A percentile compares a stretch with the other conserved stretches of the same genome.
Evolutionary conservation across 2,888 invertebrate species (phyloP).

Genomic region (Pycnomerus fuliginosus): DNA sequence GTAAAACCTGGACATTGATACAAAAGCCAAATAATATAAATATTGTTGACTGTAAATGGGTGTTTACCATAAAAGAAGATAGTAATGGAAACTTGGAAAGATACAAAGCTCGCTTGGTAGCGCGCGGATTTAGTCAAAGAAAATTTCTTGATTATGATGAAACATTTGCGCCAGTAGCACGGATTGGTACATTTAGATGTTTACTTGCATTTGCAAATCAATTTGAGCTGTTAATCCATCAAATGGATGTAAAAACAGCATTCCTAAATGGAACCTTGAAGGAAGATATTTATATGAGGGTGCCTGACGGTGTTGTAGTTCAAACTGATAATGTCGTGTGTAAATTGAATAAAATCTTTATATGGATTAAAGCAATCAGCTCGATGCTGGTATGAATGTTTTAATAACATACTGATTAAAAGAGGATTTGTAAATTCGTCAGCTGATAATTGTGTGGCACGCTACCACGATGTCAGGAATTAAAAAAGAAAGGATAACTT

Average conservation of each 20-base stretch:
- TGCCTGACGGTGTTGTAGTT: conserved; percentile 7
- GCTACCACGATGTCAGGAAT: too few species aligned
- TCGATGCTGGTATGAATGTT: conserved; percentile 12
- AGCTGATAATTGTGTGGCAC: conserved; percentile 1
- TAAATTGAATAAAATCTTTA: conserved; percentile 10
- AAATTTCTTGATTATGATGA: conserved; percentile 3
- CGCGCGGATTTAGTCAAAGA: conserved; percentile 10
- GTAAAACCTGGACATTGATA: conserved; percentile 16
- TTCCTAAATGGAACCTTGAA: conserved; percentile 11
- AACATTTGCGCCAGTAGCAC: conserved; percentile 9
- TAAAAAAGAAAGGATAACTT: too few species aligned
- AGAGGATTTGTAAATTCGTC: conserved; percentile 5
- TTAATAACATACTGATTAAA: conserved; percentile 6
- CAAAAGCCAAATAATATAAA: conserved; percentile 8
- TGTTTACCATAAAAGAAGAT: conserved; percentile 10
- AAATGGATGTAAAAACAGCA: conserved; percentile 16
- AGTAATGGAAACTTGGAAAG: conserved; percentile 5
- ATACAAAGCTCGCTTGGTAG: conserved; percentile 9
- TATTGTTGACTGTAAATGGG: too few species aligned
- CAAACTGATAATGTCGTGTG: conserved; percentile 3
- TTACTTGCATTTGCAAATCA: conserved; percentile 11
- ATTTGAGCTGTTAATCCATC: conserved; percentile 6
- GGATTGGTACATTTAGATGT: conserved; percentile 8
- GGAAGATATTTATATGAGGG: conserved; percentile 12
- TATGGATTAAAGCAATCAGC: conserved; percentile 17